Evolutionary conservation across 2,797 vertebrate species (phyloP).

Genomic region (Melanotaenia maccullochi): DNA sequence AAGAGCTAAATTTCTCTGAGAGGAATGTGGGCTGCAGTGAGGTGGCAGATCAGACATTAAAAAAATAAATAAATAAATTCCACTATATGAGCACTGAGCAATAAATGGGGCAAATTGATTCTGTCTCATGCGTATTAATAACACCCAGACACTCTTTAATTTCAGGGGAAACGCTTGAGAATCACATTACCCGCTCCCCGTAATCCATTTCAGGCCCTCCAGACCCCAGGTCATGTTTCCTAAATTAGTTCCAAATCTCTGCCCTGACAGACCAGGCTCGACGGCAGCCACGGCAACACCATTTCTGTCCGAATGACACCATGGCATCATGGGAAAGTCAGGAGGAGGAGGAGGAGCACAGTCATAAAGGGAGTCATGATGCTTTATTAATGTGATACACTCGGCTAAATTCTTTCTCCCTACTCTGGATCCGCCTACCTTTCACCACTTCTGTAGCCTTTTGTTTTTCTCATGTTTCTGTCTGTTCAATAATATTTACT

Average conservation of each 20-base stretch:
- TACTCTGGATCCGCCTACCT: slow-evolving; percentile 11
- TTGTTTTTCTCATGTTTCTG: slow-evolving; percentile 23
- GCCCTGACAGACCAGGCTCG: slow-evolving; percentile 41
- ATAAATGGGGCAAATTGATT: slow-evolving; percentile 64
- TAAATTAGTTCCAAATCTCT: slow-evolving; percentile 69
- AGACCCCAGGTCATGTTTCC: slow-evolving; percentile 67
- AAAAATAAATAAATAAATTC: too few relatives aligned
- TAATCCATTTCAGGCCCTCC: slow-evolving; percentile 72
- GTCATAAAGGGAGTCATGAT: slow-evolving; percentile 51
- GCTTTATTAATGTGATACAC: slow-evolving; percentile 72
- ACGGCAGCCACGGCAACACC: slow-evolving; percentile 54
- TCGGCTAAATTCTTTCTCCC: slow-evolving; percentile 44
- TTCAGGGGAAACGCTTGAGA: slow-evolving; percentile 63
- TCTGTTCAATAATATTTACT: not conserved
- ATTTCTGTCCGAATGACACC: slow-evolving; percentile 35
- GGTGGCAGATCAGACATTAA: slow-evolving; percentile 24
- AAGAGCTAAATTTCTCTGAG: not conserved
- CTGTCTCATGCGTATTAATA: slow-evolving; percentile 65
- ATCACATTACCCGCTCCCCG: slow-evolving; percentile 59
- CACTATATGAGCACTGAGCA: slow-evolving; percentile 35
- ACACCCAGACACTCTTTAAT: slow-evolving; percentile 60
- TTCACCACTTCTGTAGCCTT: slow-evolving; percentile 33
- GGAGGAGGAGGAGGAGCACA: slow-evolving; percentile 23
- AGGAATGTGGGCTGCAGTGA: not conserved
- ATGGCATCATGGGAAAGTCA: slow-evolving; percentile 29